phyloP scores from a whole-genome alignment of 1,140 invertebrate species.

The Mya arenaria region DNA sequence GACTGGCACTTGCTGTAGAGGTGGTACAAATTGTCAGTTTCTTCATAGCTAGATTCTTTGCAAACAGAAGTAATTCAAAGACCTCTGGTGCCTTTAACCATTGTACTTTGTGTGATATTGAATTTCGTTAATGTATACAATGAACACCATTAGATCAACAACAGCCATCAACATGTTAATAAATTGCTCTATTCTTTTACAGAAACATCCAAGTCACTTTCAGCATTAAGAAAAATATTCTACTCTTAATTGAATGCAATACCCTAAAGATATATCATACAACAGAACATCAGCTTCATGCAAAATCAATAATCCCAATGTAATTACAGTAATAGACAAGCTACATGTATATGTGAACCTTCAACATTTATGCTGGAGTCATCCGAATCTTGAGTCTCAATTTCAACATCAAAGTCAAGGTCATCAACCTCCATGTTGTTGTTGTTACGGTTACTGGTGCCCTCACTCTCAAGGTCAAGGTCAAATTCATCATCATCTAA shows the following conservation, averaged over 20 bases:
- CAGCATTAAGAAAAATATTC: too few species aligned
- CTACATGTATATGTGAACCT: neutral
- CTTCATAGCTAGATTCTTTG: too few species aligned
- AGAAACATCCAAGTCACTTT: too few species aligned
- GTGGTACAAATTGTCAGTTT: too few species aligned
- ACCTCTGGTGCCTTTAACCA: too few species aligned
- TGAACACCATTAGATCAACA: too few species aligned
- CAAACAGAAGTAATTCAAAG: too few species aligned
- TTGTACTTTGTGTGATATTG: too few species aligned
- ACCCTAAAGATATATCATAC: neutral
- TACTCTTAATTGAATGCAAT: neutral
- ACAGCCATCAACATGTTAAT: too few species aligned
- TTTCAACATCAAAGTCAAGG: conserved; percentile 34
- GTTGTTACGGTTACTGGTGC: conserved; percentile 4
- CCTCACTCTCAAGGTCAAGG: conserved; percentile 32
- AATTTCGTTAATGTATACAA: too few species aligned
- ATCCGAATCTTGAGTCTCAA: conserved; percentile 34
- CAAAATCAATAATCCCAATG: neutral
- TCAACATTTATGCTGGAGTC: neutral
- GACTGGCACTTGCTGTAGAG: too few species aligned
- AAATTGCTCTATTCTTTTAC: too few species aligned
- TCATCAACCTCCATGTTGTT: conserved; percentile 37
- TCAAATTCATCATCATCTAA: conserved; percentile 31
- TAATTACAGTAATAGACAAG: neutral
- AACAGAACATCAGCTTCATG: neutral